Evolutionary conservation across 2,797 vertebrate species (phyloP).

Genomic region (Calcarius lapponicus): DNA sequence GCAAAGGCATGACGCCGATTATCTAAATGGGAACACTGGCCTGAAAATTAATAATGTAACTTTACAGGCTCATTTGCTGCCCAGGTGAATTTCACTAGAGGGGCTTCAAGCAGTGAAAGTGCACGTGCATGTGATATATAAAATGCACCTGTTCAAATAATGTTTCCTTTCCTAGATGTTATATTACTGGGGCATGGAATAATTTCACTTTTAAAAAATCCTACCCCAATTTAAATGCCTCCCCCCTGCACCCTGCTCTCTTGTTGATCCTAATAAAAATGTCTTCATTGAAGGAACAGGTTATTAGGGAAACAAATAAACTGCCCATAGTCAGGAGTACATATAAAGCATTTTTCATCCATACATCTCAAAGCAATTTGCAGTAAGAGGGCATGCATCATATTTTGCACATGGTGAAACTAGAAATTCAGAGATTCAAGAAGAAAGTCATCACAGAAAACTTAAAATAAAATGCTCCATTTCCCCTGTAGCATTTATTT

Average conservation of each 20-base stretch:
- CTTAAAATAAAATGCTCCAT: neutral
- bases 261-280: conserved; percentile 59
- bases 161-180: conserved; percentile 46
- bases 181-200: conserved; percentile 17
- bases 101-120: conserved; percentile 61
- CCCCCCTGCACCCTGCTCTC: neutral
- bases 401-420: neutral
- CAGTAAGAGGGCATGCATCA: neutral
- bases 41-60: conserved; percentile 61
- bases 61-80: conserved; percentile 69
- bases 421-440: neutral
- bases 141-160: conserved; percentile 67
- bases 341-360: neutral
- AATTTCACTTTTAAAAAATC: conserved; percentile 54
- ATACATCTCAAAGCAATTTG: neutral
- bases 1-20: conserved; percentile 55
- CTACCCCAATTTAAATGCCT: conserved; percentile 26
- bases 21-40: conserved; percentile 12
- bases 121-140: conserved; percentile 50
- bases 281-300: neutral
- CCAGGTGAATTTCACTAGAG: conserved; percentile 64
- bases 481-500: neutral
- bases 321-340: neutral
- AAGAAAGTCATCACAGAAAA: neutral
- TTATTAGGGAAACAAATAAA: conserved; percentile 50